These are phyloP conservation scores for Sphinx pinastri DNA, from an alignment of 2,888 invertebrate genomes.

Conservation along the genomic window DNA sequence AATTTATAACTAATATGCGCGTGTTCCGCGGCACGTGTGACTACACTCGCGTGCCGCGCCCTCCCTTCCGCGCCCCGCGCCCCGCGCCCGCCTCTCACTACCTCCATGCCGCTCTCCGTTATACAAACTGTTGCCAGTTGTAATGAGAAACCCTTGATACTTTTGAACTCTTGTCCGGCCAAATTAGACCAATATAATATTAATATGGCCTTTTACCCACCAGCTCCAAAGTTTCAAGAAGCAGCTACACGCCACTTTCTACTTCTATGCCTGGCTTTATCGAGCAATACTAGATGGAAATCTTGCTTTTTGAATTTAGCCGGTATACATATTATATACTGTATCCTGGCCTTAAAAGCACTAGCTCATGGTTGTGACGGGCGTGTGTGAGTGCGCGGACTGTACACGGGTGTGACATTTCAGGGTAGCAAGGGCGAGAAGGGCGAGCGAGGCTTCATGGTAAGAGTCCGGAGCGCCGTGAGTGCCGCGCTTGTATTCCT, in stretches of 20 bases:
- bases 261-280: no score
- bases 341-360: not conserved
- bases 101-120: not conserved
- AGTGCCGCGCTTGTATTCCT: not conserved
- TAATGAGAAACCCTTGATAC: no score
- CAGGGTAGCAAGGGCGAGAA: conserved; percentile 90
- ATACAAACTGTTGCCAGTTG: no score
- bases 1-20: conserved; percentile 32
- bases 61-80: not conserved
- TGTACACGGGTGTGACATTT: conserved; percentile 64
- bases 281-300: no score
- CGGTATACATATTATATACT: no score
- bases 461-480: conserved; percentile 73
- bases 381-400: conserved; percentile 5
- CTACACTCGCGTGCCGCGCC: not conserved
- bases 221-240: no score
- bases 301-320: no score
- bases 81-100: not conserved
- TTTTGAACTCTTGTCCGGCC: no score
- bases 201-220: no score
- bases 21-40: not conserved
- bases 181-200: no score
- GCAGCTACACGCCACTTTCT: no score
- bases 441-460: conserved; percentile 89
- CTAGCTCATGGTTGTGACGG: conserved; percentile 25